Evolutionary conservation across 2,113 vertebrate species (phyloP), one percentile per base, ranked within the genome.

Genomic region (Pyxicephalus adspersus): DNA sequence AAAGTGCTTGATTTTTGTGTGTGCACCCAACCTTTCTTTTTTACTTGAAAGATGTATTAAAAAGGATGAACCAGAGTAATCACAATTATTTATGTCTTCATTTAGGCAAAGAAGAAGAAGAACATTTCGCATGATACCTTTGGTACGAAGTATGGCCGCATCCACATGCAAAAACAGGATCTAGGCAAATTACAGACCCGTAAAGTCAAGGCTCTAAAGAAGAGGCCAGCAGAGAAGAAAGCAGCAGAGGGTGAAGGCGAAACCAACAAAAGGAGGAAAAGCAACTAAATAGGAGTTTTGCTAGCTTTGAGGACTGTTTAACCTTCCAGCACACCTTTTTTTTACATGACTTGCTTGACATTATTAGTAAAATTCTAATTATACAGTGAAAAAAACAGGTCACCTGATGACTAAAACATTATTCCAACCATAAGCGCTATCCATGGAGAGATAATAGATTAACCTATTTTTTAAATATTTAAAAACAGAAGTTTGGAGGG

Each of bases 151-250:
- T 96, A 95, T 0, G 98, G 98, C 58, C 94, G 93, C 9, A 92
- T 99, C 80, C 98, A 99, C 86, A 99, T 99, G 97, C 96, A 99
- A 90, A 98, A 96, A 83, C 98, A 99, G 87, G 94, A 99, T 84
- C 91, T 99, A 58, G 85, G 90, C 85, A 98, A 97, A 87, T 87
- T 99, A 19, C 96, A 94, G 55, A 99, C 97, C 0, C 91, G 98
- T 1, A 99, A 99, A 89, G 92, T 99, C 95, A 99, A 96, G 88
- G 98, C 95, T 11, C 90, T 99, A 83, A 96, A 89, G 90, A 99
- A 97, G 85, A 95, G 95, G 80, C 93, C 83, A 64, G 89, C 90
- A 70, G 89, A 91, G 80, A 90, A 86, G 34, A 83, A 65, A 5
- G 70, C 84, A 17, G 84, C 84, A 13, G 86, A 34, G 17, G 86